phyloP scores from a whole-genome alignment of 2,113 vertebrate species.

The Baryphthengus martii region DNA sequence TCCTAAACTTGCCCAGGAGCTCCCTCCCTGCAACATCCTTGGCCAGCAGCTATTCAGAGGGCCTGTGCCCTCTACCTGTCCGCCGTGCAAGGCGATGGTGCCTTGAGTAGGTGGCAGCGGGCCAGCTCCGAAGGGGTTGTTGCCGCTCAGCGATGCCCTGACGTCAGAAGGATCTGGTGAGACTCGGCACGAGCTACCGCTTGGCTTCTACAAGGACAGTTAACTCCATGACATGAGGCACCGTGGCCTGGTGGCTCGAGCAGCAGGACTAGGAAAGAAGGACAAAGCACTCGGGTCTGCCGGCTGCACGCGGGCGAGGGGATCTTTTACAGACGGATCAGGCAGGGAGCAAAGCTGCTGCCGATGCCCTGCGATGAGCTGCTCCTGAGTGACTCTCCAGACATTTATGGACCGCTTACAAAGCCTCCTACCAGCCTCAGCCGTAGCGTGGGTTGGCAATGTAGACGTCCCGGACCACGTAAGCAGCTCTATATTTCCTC shows the following conservation, averaged over 20 bases:
- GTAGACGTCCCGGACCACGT: not conserved
- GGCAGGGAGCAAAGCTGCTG: not conserved
- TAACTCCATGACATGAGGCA: accelerated
- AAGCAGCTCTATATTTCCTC: not conserved
- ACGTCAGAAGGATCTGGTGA: not conserved
- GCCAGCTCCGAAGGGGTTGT: not conserved
- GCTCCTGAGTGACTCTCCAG: not conserved
- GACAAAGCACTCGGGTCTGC: accelerated
- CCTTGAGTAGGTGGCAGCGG: not conserved
- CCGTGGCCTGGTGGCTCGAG: not conserved
- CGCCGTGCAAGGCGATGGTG: not conserved
- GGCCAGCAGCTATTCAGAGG: not conserved
- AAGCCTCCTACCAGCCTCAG: not conserved
- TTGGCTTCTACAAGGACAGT: not conserved
- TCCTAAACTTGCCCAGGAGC: not conserved
- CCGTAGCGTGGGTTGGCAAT: accelerated
- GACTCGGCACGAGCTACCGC: not conserved
- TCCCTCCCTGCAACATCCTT: not conserved
- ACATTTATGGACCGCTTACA: accelerated
- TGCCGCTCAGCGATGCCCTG: not conserved
- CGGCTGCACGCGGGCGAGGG: not conserved
- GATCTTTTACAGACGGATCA: not conserved
- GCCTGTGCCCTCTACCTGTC: not conserved
- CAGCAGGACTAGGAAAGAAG: not conserved
- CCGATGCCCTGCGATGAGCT: not conserved